phyloP scores from a whole-genome alignment of 2,888 invertebrate species.

The Calameuta pallipes region DNA sequence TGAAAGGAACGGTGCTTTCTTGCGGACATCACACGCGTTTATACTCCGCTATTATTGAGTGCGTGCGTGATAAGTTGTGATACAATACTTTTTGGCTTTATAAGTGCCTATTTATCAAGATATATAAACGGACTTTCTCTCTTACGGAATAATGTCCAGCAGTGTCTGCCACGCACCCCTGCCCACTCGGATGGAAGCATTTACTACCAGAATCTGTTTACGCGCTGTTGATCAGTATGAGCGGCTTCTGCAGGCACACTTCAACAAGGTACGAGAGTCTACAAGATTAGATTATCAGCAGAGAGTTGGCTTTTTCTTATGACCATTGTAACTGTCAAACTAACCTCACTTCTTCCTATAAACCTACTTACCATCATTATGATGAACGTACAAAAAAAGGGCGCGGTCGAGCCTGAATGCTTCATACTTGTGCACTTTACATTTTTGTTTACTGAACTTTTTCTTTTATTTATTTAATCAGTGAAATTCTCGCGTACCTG shows the following conservation, averaged over 20 bases:
- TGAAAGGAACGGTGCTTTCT: not conserved
- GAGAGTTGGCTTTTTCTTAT: not conserved
- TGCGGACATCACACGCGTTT: not conserved
- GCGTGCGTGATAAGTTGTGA: conserved; percentile 13
- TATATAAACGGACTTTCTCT: not conserved
- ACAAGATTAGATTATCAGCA: not conserved
- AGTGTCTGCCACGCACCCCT: conserved; percentile 62
- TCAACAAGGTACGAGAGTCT: conserved; percentile 62
- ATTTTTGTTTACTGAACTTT: not conserved
- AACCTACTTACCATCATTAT: not conserved
- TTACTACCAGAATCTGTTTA: conserved; percentile 70
- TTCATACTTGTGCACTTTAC: not conserved
- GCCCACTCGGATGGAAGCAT: conserved; percentile 63
- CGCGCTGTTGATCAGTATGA: conserved; percentile 75
- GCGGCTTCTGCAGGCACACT: conserved; percentile 71
- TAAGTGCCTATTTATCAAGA: not conserved
- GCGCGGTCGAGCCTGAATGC: not conserved
- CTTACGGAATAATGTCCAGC: conserved; percentile 54
- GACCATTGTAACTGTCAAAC: not conserved
- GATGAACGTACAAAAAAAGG: not conserved
- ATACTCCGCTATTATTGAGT: conserved; percentile 11
- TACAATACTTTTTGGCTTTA: not conserved
- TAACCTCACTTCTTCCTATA: not conserved
- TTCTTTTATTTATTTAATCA: not conserved
- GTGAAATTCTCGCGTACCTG: not conserved